A percentile compares a stretch with the other conserved stretches of the same genome.
Conservation (phyloP, 2,888 invertebrate species). For the Dermolepida albohirtum region DNA sequence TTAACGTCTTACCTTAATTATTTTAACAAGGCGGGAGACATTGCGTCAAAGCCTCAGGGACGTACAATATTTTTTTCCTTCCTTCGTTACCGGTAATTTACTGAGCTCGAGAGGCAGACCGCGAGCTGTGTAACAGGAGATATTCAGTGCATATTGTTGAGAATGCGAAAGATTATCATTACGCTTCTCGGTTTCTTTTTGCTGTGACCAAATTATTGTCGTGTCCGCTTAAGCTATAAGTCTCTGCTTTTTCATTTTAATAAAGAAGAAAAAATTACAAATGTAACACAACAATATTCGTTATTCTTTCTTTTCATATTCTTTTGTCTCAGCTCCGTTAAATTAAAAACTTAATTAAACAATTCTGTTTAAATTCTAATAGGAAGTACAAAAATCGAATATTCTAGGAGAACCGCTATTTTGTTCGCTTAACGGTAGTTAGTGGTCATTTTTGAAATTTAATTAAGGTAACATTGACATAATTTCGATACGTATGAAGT, state of each 20-base stretch:
- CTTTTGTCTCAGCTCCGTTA: neutral
- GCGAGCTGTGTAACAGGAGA: neutral
- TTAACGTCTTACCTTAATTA: constrained; percentile 32
- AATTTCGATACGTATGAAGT: no score
- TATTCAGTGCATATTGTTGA: constrained; percentile 6
- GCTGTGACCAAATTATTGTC: neutral
- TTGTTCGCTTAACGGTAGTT: no score
- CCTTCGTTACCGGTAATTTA: constrained; percentile 21
- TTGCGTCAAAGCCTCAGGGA: neutral
- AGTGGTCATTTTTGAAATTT: no score
- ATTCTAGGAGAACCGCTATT: no score
- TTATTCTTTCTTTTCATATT: neutral
- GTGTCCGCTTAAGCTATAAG: neutral
- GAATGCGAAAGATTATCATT: constrained; percentile 4
- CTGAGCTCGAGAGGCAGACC: constrained; percentile 5
- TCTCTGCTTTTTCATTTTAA: no score
- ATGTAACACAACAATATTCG: no score
- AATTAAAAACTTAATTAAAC: no score
- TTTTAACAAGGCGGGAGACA: constrained; percentile 21
- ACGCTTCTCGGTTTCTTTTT: neutral
- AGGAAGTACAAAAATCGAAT: no score
- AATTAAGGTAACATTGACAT: no score
- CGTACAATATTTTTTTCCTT: constrained; percentile 17
- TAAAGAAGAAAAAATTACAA: no score
- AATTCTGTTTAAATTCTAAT: no score